Evolutionary conservation across 2,888 invertebrate genomes (phyloP), one percentile per base, ranked within the genome.

Genomic region (Sisyra terminalis): DNA sequence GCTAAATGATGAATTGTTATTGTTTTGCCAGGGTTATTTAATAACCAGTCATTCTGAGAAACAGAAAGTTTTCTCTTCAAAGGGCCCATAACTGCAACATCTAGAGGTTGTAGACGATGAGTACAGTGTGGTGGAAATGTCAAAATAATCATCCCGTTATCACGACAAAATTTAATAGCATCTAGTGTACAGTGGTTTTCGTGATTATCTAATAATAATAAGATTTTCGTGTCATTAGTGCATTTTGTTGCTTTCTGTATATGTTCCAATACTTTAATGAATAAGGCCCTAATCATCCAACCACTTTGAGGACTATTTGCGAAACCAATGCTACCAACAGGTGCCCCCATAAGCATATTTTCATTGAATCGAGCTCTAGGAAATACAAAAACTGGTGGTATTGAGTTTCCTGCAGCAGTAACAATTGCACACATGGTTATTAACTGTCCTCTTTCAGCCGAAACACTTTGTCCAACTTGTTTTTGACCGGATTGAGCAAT

Each of bases 71-170:
- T 43, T 14, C 45, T 42, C 45, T 53, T 49, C 16, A 49, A 49
- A 9, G 50, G 48, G 31, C 48, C 50, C 43, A 42, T 51, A 9
- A 52, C 47, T 7, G 49, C 18, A 13, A 49, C 41, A 48, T 54
- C 54, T n/a, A 55, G 46, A 14, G 55, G 57, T 46, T 57, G 56
- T 30, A 58, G 42, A 37, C 49, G 49, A 42, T 55, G 55, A 32
- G 45, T 47, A 39, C 46, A 46, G 29, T 45, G 40, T 11, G 30
- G 40, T 16, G 40, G 40, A 29, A 40, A 29, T 2, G 46, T 46
- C 7, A 40, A 29, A 10, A 40, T 40, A 10, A 40, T 29, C 29
- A 40, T 40, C n/a, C n/a, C n/a, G 30, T 40, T 40, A 29, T 40
- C 40, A 40, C 40, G 18, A 32, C 32, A 40, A n/a, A n/a, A n/a